phyloP scores from a whole-genome alignment of 2,888 invertebrate genomes.

The Temnothorax ravouxi region DNA sequence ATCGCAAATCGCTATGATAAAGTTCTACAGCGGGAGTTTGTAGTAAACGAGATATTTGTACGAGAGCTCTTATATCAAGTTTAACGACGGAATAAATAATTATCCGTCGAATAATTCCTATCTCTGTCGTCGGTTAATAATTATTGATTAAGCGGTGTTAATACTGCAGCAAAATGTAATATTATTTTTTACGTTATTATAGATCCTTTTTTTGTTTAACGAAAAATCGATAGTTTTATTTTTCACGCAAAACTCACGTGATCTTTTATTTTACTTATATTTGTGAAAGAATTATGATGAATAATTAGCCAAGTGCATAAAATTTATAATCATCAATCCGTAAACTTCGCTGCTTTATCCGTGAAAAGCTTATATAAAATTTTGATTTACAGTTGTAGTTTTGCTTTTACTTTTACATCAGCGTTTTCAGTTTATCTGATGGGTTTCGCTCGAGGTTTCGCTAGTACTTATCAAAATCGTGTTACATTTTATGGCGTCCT shows the following conservation, averaged over 20 bases:
- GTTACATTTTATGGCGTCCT: background rate
- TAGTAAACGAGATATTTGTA: background rate
- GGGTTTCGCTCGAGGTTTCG: background rate
- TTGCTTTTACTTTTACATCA: background rate
- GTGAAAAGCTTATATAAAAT: background rate
- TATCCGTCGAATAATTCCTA: background rate
- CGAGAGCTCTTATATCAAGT: background rate
- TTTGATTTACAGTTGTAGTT: background rate
- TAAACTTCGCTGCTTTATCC: background rate
- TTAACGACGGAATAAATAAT: conserved; percentile 28
- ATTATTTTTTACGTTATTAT: background rate
- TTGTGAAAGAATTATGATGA: background rate
- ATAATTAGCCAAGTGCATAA: background rate
- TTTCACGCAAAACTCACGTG: background rate
- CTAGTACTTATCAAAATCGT: background rate
- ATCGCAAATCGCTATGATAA: background rate
- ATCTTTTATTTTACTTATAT: background rate
- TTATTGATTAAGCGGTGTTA: background rate
- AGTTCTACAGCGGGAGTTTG: background rate
- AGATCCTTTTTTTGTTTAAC: background rate
- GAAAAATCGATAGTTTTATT: background rate
- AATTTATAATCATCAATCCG: background rate
- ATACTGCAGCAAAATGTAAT: background rate
- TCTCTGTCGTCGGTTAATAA: background rate
- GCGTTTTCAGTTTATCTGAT: background rate